Evolutionary conservation across 2,113 vertebrate species (phyloP).

Genomic region (Acanthochromis polyacanthus): DNA sequence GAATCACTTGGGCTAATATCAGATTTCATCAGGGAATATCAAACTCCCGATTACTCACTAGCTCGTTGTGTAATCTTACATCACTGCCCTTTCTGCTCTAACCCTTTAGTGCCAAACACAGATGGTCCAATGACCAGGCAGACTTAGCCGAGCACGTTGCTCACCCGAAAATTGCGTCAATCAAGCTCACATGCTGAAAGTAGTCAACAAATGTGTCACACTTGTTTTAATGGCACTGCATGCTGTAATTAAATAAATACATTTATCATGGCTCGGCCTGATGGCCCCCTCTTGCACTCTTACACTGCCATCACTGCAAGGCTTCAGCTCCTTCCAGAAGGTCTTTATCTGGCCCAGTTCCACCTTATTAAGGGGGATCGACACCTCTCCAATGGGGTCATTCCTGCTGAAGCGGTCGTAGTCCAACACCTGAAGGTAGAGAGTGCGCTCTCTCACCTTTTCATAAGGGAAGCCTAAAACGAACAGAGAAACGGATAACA

Average conservation of each 20-base stretch:
- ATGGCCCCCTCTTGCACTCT: constrained; percentile 69
- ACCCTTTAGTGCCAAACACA: constrained; percentile 47
- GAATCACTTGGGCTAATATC: constrained; percentile 56
- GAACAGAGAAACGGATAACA: constrained; percentile 40
- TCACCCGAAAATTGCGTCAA: constrained; percentile 26
- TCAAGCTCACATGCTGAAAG: constrained; percentile 34
- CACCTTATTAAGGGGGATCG: constrained; percentile 97
- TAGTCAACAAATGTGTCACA: constrained; percentile 23
- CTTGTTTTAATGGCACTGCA: constrained; percentile 15
- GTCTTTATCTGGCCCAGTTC: constrained; percentile 98
- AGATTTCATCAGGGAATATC: constrained; percentile 58
- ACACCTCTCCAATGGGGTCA: constrained; percentile 98
- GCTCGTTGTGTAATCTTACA: constrained; percentile 53
- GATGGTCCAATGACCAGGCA: constrained; percentile 42
- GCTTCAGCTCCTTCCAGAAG: constrained; percentile 99
- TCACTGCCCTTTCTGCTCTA: constrained; percentile 58
- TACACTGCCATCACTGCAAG: constrained; percentile 98
- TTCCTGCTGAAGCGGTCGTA: constrained; percentile 99
- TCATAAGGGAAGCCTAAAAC: constrained; percentile 95
- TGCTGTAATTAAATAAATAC: constrained; percentile 24
- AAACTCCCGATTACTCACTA: constrained; percentile 58
- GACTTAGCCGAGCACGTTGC: constrained; percentile 13
- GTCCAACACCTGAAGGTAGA: constrained; percentile 98
- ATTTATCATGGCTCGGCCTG: not conserved
- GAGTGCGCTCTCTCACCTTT: constrained; percentile 96